A percentile compares a stretch with the other conserved stretches of the same genome.
Evolutionary conservation across 1,140 invertebrate genomes (phyloP).

Genomic region (Conus betulinus): DNA sequence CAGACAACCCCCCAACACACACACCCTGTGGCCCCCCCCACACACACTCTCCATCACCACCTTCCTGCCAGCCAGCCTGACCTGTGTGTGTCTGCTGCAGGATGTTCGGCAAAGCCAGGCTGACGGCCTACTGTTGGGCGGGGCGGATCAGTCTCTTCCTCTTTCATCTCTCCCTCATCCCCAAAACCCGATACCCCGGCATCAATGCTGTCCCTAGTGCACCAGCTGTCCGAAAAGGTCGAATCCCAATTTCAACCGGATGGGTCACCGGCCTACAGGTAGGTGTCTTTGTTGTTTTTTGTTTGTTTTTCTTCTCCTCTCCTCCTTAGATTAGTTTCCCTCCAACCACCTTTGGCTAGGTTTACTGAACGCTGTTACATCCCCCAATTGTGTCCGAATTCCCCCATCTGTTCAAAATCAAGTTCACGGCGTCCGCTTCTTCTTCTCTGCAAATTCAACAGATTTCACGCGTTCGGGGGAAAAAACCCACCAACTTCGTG

Average conservation of each 20-base stretch:
- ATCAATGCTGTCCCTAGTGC: conserved; percentile 58
- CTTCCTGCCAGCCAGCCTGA: too few relatives aligned
- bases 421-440: too few relatives aligned
- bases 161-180: conserved; percentile 55
- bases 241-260: conserved; percentile 47
- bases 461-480: too few relatives aligned
- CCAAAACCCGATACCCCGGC: too few relatives aligned
- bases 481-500: too few relatives aligned
- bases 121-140: conserved; percentile 59
- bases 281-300: neutral
- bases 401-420: too few relatives aligned
- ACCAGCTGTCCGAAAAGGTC: conserved; percentile 58
- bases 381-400: too few relatives aligned
- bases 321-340: neutral
- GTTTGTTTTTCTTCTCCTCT: neutral
- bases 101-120: conserved; percentile 57
- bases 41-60: too few relatives aligned
- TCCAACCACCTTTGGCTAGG: neutral
- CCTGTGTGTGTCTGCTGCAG: neutral
- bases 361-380: too few relatives aligned
- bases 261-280: conserved; percentile 57
- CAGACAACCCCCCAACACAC: too few relatives aligned
- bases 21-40: too few relatives aligned
- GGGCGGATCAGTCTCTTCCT: conserved; percentile 47
- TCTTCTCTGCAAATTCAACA: too few relatives aligned